Evolutionary conservation across 2,797 vertebrate genomes (phyloP), one percentile per base, ranked within the genome.

Genomic region (Hapalemur alaotrensis): DNA sequence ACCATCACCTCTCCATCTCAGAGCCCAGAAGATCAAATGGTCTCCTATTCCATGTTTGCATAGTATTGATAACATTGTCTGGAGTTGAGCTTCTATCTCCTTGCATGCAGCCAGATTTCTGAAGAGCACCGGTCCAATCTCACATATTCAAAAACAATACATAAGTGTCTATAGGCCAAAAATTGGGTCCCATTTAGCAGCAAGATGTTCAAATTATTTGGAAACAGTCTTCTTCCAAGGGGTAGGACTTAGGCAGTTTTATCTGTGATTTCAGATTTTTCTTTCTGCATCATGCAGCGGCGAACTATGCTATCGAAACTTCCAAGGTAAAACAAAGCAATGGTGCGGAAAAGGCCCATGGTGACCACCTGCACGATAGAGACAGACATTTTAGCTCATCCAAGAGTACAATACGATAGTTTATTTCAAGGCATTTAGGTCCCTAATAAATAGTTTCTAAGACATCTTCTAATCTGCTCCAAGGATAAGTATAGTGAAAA

Each of bases 271-370:
- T 99, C 99, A 85, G 99, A 98, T 97, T 99, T 99, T 98, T 99
- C 99, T 98, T 99, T 99, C 98, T 99, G 99, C 97, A 99, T 99
- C 99, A 99, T 99, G 98, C 99, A 99, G 97, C 99, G 99, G 80
- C 99, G 99, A 90, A 99, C 98, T 82, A 99, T 99, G 98, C 99
- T 99, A 99, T 99, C 99, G 79, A 99, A 99, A 95, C 99, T 99
- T 98, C 99, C 99, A 96, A 99, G 98, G 98, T 99, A 99, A 98
- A 99, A 99, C 46, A 99, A 99, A 70, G 99, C 99, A 63, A 99
- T 98, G 95, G 99, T 99, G 96, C 99, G 99, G 98, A 99, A 99
- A 92, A 99, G 98, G 83, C 99, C 99, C 99, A 99, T 99, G 97
- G 99, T 99, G 96, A 99, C 99, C 61, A 99, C 99, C 99, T 99